Evolutionary conservation across 2,797 vertebrate species (phyloP), one percentile per base, ranked within the genome.

Genomic region (Graptemys geographica): DNA sequence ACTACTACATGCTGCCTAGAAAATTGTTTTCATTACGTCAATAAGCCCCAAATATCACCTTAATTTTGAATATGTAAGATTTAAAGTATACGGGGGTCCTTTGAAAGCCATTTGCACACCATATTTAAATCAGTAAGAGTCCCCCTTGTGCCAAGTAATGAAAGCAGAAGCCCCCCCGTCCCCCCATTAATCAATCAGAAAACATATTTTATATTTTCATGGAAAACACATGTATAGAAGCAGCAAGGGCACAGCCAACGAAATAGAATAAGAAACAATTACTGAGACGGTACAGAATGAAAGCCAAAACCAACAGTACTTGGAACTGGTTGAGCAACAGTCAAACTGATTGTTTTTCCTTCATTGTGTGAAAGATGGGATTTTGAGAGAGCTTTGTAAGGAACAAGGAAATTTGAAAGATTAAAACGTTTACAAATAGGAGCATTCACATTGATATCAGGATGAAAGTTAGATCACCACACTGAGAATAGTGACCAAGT

Each of bases 221-320:
- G 88, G 83, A 94, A 90, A 74, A 65, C 69, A 90, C 96, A 93
- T 93, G 97, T 98, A 96, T 97, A 98, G 97, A 97, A 97, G 97
- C 79, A 79, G 94, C 95, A 91, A 98, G 93, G 87, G 87, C 94
- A 88, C 84, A 96, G 52, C 95, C 97, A 97, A 96, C 94, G 97
- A 98, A 94, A 97, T 41, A 96, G 92, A 98, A 98, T 96, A 98
- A 98, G 55, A 82, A 89, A 93, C 21, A 79, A 95, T 95, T 78
- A 96, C 82, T 93, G 92, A 52, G 93, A 81, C 95, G 95, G 95
- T 31, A 96, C 87, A 98, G 98, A 98, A 98, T 97, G 98, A 98
- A 98, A 98, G 98, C 99, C 99, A 99, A 99, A 99, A 99, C 99
- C 99, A 99, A 99, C 99, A 99, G 99, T 99, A 99, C 99, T 99